Evolutionary conservation across 2,797 vertebrate genomes (phyloP), one percentile per base, ranked within the genome.

Genomic region (Clamator glandarius): DNA sequence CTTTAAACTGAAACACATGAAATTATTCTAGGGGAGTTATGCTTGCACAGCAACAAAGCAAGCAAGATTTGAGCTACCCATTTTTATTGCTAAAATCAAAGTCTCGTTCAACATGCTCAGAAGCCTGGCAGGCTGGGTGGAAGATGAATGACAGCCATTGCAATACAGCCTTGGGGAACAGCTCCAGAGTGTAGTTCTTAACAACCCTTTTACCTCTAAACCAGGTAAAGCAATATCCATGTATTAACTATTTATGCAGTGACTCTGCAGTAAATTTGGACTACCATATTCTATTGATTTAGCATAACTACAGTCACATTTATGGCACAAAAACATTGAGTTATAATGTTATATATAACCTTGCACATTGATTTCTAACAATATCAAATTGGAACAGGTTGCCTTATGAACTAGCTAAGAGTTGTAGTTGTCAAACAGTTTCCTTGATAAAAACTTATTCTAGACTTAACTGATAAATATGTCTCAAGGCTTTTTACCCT

Each of bases 61-160:
- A 73, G 70, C 18, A 54, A 48, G 72, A 82, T 44, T 57, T 0
- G 1, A 92, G 55, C 63, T 87, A 76, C 89, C 64, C 79, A 2
- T 52, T 89, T 94, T 93, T 89, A 90, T 41, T 84, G 67, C 78
- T 89, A 41, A 89, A 87, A 89, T 93, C 86, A 87, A 95, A 94
- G 75, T 51, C 59, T 69, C 55, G 82, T 82, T 92, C 70, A 76
- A 36, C 24, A 13, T 11, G 28, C 42, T 84, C 46, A 41, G 64
- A 80, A 92, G 42, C 62, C 46, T 89, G 86, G 55, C 86, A 92
- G 84, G 42, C 48, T 82, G 89, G 70, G 39, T 73, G 70, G 70
- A 70, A 93, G 89, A 89, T 57, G 89, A 84, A 93, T 87, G 89
- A 10, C 89, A 89, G 63, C 39, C 0, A 0, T 87, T 79, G 58